A percentile compares a stretch with the other conserved stretches of the same genome.
Evolutionary conservation across 2,888 invertebrate species (phyloP).

Genomic region (Ceramica pisi): DNA sequence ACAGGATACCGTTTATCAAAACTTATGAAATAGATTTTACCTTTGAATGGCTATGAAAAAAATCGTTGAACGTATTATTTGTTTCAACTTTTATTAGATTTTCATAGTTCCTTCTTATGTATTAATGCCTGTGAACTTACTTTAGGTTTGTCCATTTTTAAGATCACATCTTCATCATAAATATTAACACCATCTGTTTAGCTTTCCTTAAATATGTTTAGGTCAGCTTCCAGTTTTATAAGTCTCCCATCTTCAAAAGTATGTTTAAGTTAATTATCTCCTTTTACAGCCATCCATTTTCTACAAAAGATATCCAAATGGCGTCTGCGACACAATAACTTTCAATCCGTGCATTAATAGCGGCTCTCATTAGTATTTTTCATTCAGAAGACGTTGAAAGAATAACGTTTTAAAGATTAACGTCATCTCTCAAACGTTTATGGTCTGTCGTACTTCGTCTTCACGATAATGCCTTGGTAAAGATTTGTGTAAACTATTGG

Average conservation of each 20-base stretch:
- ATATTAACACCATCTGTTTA: not conserved
- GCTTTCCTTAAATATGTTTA: not conserved
- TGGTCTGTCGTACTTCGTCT: conserved; percentile 54
- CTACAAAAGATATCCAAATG: not conserved
- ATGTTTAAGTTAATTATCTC: not conserved
- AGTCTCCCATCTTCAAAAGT: not conserved
- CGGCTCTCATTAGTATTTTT: conserved; percentile 40
- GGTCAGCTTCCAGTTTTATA: too few relatives aligned
- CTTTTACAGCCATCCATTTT: not conserved
- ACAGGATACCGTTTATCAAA: too few relatives aligned
- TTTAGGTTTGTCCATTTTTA: too few relatives aligned
- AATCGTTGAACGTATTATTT: too few relatives aligned
- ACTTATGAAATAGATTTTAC: too few relatives aligned
- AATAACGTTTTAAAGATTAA: conserved; percentile 60
- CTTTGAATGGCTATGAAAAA: too few relatives aligned
- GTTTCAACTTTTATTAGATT: too few relatives aligned
- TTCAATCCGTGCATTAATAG: conserved; percentile 13
- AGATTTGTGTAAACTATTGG: conserved; percentile 9
- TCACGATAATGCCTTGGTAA: conserved; percentile 1
- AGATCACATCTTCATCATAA: too few relatives aligned
- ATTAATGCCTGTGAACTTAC: too few relatives aligned
- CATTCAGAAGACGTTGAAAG: conserved; percentile 40
- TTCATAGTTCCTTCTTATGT: too few relatives aligned
- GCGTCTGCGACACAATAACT: conserved; percentile 20
- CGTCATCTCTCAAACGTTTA: conserved; percentile 56